Conservation (phyloP, 2,797 vertebrate species). For the Rhinichthys osculus region DNA sequence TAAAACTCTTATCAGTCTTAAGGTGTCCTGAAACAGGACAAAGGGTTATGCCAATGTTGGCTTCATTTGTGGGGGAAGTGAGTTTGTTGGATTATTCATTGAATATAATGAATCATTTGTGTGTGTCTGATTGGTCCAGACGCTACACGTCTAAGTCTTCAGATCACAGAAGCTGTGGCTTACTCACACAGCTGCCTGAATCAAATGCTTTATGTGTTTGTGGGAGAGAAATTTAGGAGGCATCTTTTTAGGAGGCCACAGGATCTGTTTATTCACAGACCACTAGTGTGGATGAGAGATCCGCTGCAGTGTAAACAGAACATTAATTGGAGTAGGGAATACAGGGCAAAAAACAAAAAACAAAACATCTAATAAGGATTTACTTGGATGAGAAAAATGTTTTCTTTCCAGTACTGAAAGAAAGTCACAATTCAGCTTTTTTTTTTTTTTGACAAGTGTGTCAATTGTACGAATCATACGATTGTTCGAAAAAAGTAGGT, state of each 20-base stretch:
- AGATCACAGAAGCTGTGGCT: conserved; percentile 83
- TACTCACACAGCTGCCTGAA: conserved; percentile 91
- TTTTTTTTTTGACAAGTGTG: too few species aligned
- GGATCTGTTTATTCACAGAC: conserved; percentile 84
- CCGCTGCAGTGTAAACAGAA: conserved; percentile 6
- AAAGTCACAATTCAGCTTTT: background rate
- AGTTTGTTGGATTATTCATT: too few species aligned
- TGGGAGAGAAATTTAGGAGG: conserved; percentile 88
- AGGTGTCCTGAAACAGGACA: too few species aligned
- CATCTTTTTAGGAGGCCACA: conserved; percentile 76
- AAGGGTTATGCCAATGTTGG: too few species aligned
- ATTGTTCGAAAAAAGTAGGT: too few species aligned
- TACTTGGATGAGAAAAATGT: background rate
- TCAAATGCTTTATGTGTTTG: conserved; percentile 91
- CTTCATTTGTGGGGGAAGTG: too few species aligned
- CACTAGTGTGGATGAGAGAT: conserved; percentile 76
- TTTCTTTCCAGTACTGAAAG: background rate
- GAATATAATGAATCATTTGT: too few species aligned
- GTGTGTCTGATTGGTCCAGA: too few species aligned
- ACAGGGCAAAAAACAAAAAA: too few species aligned
- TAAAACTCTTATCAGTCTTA: too few species aligned
- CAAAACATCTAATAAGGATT: background rate
- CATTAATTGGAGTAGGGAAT: background rate
- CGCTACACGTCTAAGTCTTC: conserved; percentile 66
- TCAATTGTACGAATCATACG: too few species aligned